Conservation (phyloP, 1,140 invertebrate species). For the Lutraria rhynchaena region DNA sequence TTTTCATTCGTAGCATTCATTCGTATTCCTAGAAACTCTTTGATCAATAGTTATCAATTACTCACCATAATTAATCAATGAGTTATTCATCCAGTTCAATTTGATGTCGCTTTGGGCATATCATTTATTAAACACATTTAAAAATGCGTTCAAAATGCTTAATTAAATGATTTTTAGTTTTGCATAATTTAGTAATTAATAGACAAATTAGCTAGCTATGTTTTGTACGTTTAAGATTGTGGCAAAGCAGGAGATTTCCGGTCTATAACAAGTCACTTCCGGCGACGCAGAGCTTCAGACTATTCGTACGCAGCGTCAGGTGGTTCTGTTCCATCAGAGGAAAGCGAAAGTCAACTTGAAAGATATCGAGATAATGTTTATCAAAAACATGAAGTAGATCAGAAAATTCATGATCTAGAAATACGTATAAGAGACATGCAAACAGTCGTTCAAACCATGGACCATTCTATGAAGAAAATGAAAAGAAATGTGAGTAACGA, state of each 20-base stretch:
- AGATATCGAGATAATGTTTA: slow-evolving; percentile 31
- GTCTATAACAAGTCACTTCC: slow-evolving; percentile 57
- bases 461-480: slow-evolving; percentile 55
- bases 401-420: slow-evolving; percentile 42
- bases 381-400: slow-evolving; percentile 48
- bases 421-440: slow-evolving; percentile 41
- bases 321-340: not conserved
- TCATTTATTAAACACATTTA: too few species aligned
- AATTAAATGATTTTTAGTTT: too few species aligned
- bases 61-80: too few species aligned
- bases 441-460: slow-evolving; percentile 35
- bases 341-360: not conserved
- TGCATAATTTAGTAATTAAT: too few species aligned
- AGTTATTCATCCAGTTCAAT: too few species aligned
- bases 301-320: slow-evolving; percentile 30
- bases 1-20: too few species aligned
- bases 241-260: slow-evolving; percentile 55
- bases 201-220: too few species aligned
- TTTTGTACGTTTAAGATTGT: too few species aligned
- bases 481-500: slow-evolving; percentile 52
- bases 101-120: too few species aligned
- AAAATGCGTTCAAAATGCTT: too few species aligned
- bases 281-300: slow-evolving; percentile 4
- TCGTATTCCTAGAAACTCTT: too few species aligned
- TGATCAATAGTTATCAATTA: too few species aligned